Base-by-base conservation (phyloP, 2,113 vertebrate genomes). In the Albula glossodonta region DNA sequence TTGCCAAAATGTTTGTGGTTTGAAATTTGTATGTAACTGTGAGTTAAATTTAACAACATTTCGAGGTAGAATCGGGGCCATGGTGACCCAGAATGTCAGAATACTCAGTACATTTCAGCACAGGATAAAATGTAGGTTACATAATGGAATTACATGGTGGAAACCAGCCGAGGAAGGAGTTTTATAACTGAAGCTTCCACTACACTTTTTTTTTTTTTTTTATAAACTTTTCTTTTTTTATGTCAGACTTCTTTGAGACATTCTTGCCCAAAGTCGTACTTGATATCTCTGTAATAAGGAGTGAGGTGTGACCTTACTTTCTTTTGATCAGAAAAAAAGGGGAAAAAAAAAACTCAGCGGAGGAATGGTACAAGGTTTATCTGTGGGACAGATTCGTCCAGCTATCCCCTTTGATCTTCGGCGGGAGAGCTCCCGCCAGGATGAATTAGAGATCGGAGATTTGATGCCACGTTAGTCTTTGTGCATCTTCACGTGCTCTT, bases 391-490 rank as follows among this genome's bases (percentile, higher is more conserved):
- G 82, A 66, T 78, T 84, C 86, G 78, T 84, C 66, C 49, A 60
- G 80, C 52, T 79, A 51, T 56, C 22, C 85, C 82, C 87, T 90
- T 92, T 89, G 88, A 90, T 90, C 80, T 90, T 53, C 56, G 7
- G 80, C 79, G 48, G 83, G 51, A 88, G 66, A 85, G 84, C n/a
- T 51, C 19, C 83, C 80, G 87, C 80, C 81, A 88, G 77, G 80
- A 84, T 60, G 87, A 86, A 90, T 89, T 84, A 88, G 51, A 87
- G 85, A 88, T 85, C 85, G 83, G 88, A 86, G 63, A 83, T 85
- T 80, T 84, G 81, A 66, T 51, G 79, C 74, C 82, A 70, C 70
- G 48, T 81, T 86, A 22, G 80, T 78, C 77, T 83, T 56, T 51
- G 56, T 80, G 77, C 60, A 77, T 80, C 56, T 83, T 80, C 79